These are phyloP conservation scores for Salvelinus sp. DNA, from an alignment of 2,113 vertebrate genomes.

Conservation along the genomic window DNA sequence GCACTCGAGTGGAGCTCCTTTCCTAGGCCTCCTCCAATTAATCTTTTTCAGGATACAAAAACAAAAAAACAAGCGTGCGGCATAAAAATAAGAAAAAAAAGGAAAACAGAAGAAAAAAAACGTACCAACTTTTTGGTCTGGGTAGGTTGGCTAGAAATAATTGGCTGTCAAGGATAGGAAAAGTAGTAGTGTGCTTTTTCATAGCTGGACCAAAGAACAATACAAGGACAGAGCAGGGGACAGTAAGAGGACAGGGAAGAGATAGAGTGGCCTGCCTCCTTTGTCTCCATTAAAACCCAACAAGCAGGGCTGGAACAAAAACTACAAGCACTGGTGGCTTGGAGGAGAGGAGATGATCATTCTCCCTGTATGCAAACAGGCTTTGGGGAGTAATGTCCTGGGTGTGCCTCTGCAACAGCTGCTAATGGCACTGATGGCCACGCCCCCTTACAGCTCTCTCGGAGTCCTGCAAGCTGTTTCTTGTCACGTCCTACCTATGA, in stretches of 20 bases:
- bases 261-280: constrained; percentile 9
- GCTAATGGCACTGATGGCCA: constrained; percentile 8
- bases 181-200: background rate
- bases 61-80: constrained; percentile 40
- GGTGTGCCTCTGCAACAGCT: constrained; percentile 35
- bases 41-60: constrained; percentile 57
- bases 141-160: background rate
- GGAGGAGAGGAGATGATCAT: background rate
- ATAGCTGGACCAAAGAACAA: background rate
- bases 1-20: constrained; percentile 38
- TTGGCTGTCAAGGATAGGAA: constrained; percentile 1
- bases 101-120: constrained; percentile 2
- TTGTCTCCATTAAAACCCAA: background rate
- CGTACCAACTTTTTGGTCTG: background rate
- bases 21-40: constrained; percentile 52
- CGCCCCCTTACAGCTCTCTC: constrained; percentile 4
- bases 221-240: background rate
- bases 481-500: constrained; percentile 31
- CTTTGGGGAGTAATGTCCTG: constrained; percentile 26
- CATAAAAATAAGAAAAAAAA: constrained; percentile 27
- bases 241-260: background rate
- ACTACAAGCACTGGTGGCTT: background rate
- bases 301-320: background rate
- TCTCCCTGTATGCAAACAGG: constrained; percentile 40
- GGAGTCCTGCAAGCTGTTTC: constrained; percentile 26